Evolutionary conservation across 2,797 vertebrate genomes (phyloP).

Genomic region (Spondyliosoma cantharus): DNA sequence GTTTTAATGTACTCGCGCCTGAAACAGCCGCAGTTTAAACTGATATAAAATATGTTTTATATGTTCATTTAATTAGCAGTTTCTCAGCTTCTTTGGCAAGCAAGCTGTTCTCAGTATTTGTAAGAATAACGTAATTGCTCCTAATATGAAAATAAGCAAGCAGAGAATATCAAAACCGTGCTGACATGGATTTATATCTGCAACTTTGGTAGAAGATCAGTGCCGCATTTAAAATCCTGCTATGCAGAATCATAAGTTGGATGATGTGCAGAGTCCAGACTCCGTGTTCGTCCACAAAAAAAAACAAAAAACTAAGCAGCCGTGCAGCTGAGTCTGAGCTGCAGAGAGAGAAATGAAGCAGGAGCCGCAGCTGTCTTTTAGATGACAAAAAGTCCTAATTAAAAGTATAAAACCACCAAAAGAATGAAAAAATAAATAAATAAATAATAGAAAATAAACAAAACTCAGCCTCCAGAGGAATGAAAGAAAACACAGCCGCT

Average conservation of each 20-base stretch:
- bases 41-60: background rate
- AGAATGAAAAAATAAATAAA: conserved; percentile 6
- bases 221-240: background rate
- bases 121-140: conserved; percentile 1
- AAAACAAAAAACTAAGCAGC: background rate
- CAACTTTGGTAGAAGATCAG: background rate
- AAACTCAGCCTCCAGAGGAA: background rate
- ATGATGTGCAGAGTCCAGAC: background rate
- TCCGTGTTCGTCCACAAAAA: background rate
- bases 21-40: background rate
- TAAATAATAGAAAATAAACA: background rate
- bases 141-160: background rate
- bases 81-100: background rate
- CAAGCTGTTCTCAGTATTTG: conserved; percentile 15
- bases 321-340: background rate
- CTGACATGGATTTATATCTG: background rate
- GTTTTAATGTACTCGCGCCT: background rate
- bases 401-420: conserved; percentile 14
- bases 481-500: background rate
- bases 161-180: background rate
- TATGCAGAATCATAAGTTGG: background rate
- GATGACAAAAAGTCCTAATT: conserved; percentile 17
- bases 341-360: background rate
- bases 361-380: conserved; percentile 3
- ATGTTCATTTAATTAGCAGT: background rate